Evolutionary conservation across 1,140 invertebrate genomes (phyloP), one percentile per base, ranked within the genome.

Genomic region (Phymorhynchus buccinoides): DNA sequence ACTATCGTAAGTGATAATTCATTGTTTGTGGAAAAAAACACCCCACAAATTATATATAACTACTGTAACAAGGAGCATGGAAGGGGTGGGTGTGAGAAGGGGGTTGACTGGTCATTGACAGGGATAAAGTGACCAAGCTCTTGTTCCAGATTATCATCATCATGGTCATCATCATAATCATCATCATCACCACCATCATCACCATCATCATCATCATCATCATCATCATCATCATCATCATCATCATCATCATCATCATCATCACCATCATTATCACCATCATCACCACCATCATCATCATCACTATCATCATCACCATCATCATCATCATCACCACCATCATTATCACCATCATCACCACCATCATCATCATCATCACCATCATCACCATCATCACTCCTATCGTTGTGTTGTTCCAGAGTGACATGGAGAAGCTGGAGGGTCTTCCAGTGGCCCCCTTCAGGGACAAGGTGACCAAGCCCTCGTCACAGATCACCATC

Each of bases 391-490:
- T n/a, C n/a, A n/a, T n/a, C n/a, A n/a, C n/a, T n/a, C n/a, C n/a
- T n/a, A n/a, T n/a, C n/a, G 41, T 6, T 44, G 44, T 81, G 62
- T 62, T 62, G 39, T 62, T 22, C 18, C 96, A 97, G 94, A 96
- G 96, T 91, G 96, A 97, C 86, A 95, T 96, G 12, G 96, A 97
- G 90, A 97, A 97, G 91, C 94, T 96, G 66, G 96, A 97, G 92
- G 96, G 96, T 14, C 94, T 97, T 84, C 96, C 96, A 1, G 96
- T 97, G 1, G 97, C 96, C 14, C 96, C 96, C 0, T 97, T 97
- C 90, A 94, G 96, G n/a, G 96, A 97, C 85, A 97, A 97, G 94
- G 96, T 97, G 22, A 97, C 96, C 62, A 97, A 97, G 93, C 96
- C 96, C 4, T 96, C 96, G 41, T 97, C 96, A 0, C 97, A 97